Evolutionary conservation across 2,113 vertebrate species (phyloP).

Genomic region (Percina caprodes): DNA sequence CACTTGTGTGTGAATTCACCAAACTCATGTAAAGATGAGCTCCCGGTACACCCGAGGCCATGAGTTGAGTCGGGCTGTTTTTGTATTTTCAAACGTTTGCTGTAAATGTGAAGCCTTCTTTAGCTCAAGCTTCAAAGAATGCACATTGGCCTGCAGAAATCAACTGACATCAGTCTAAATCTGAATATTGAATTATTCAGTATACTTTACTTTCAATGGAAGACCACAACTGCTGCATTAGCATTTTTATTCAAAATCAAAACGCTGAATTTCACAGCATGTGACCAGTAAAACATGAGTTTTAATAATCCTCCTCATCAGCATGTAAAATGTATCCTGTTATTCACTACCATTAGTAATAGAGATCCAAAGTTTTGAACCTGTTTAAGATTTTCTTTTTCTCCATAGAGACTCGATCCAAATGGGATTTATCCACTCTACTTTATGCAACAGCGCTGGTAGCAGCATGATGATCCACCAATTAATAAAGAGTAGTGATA

Average conservation of each 20-base stretch:
- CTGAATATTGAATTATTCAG: too few species aligned
- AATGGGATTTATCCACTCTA: background rate
- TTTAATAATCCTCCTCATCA: background rate
- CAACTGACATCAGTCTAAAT: background rate
- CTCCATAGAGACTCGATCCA: too few species aligned
- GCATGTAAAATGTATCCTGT: background rate
- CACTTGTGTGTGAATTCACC: background rate
- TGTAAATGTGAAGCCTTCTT: background rate
- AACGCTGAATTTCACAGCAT: background rate
- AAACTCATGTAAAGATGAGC: background rate
- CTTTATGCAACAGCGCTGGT: too few species aligned
- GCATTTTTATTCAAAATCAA: background rate
- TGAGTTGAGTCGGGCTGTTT: background rate
- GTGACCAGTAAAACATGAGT: background rate
- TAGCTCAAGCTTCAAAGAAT: constrained; percentile 1
- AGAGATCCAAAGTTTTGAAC: background rate
- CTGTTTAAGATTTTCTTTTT: background rate
- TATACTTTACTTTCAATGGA: background rate
- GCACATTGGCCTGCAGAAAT: background rate
- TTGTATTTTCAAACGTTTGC: constrained; percentile 10
- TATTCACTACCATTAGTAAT: background rate
- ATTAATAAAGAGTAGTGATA: background rate
- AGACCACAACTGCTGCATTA: too few species aligned
- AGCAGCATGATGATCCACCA: background rate
- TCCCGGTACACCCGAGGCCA: background rate